Percentiles rank a stretch among this genome's conserved stretches.
Conservation (phyloP, 2,888 invertebrate genomes). For the Drosophila vallismaia region DNA sequence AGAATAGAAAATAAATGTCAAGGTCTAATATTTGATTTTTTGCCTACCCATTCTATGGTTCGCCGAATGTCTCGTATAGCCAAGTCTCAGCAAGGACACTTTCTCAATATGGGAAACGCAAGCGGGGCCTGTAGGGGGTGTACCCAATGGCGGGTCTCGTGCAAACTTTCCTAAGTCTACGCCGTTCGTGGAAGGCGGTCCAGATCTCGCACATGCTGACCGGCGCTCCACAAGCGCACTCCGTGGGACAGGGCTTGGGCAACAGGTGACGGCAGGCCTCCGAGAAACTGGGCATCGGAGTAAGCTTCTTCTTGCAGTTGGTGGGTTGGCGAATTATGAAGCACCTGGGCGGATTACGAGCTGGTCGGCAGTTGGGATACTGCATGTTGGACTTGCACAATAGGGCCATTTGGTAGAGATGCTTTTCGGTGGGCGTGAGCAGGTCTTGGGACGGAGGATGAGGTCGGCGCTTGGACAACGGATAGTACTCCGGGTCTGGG, state of each 20-base stretch:
- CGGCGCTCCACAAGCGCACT: constrained; percentile 42
- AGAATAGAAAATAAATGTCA: too few species aligned
- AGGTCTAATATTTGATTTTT: not conserved
- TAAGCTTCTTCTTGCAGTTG: constrained; percentile 28
- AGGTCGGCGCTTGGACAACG: constrained; percentile 29
- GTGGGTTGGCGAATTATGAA: fast-evolving
- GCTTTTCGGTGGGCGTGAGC: constrained; percentile 19
- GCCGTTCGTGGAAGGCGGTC: constrained; percentile 5
- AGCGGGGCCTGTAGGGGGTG: constrained; percentile 33
- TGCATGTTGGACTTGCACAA: constrained; percentile 1
- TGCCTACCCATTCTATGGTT: not conserved
- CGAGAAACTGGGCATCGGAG: constrained; percentile 58
- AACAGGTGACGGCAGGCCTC: constrained; percentile 36
- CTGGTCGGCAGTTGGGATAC: constrained; percentile 2
- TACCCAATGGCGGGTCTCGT: constrained; percentile 21
- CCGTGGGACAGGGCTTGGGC: constrained; percentile 31
- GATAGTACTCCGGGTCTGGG: constrained; percentile 13
- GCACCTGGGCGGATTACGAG: constrained; percentile 16
- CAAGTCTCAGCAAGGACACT: not conserved
- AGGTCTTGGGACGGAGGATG: not conserved
- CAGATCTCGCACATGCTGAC: constrained; percentile 51
- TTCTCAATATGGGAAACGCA: constrained; percentile 4
- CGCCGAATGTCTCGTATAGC: not conserved
- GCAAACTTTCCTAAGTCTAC: constrained; percentile 15
- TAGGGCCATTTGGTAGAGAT: constrained; percentile 17